These are phyloP conservation scores for Sialis lutaria DNA, from an alignment of 2,888 invertebrate species.

Conservation along the genomic window DNA sequence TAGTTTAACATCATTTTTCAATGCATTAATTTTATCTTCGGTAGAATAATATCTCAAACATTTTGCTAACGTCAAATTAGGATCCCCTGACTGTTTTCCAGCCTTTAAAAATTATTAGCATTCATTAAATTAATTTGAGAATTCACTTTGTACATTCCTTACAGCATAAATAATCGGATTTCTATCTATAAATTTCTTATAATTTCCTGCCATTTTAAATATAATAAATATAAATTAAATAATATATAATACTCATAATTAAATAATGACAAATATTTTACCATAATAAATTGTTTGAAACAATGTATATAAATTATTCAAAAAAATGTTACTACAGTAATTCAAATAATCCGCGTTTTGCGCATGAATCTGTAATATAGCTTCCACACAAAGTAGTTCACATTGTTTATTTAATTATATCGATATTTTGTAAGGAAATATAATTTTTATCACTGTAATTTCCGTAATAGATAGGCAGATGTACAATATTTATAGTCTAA, in stretches of 20 bases:
- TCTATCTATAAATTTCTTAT: conserved; percentile 18
- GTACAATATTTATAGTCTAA: too few species aligned
- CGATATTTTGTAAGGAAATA: too few species aligned
- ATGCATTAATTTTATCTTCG: conserved; percentile 17
- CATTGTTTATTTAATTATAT: conserved; percentile 3
- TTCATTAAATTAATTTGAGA: background rate
- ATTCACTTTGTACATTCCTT: conserved; percentile 4
- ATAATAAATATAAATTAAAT: background rate
- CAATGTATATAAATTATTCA: too few species aligned
- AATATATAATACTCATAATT: too few species aligned
- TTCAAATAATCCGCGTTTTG: background rate
- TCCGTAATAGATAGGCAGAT: too few species aligned
- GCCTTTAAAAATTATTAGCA: conserved; percentile 14
- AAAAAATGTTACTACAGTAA: too few species aligned
- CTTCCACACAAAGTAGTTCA: conserved; percentile 9
- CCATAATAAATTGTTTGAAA: too few species aligned
- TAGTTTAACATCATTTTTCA: conserved; percentile 17
- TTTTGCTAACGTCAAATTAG: conserved; percentile 12
- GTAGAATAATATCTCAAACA: conserved; percentile 16
- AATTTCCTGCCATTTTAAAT: conserved; percentile 16
- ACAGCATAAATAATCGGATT: conserved; percentile 12
- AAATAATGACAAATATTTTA: too few species aligned
- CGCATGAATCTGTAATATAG: too few species aligned
- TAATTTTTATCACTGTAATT: too few species aligned
- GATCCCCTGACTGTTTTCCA: conserved; percentile 15